Conservation (phyloP, 37 sponge, comb jelly and placozoan genomes). For the Theonella swinhoei region DNA sequence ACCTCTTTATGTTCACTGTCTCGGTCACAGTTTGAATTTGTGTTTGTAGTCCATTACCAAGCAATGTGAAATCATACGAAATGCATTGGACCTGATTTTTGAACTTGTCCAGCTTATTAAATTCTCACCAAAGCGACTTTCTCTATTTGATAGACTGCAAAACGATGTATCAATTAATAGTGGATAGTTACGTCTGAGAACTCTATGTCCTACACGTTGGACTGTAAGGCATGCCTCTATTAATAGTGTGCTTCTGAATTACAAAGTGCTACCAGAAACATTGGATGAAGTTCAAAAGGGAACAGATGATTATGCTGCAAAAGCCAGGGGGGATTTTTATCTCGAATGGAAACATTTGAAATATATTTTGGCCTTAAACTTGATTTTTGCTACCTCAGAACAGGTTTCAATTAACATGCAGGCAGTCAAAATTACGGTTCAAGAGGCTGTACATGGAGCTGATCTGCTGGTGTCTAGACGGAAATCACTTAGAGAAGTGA, state of each 20-base stretch:
- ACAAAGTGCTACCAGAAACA: slow-evolving; percentile 22
- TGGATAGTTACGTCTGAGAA: slow-evolving; percentile 29
- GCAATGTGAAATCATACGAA: slow-evolving; percentile 10
- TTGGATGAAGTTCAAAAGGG: slow-evolving; percentile 40
- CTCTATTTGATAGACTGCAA: no score
- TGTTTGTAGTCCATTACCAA: slow-evolving; percentile 41
- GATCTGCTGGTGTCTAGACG: slow-evolving; percentile 35
- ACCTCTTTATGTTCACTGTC: slow-evolving; percentile 57
- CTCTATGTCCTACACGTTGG: slow-evolving; percentile 66
- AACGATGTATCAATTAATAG: slow-evolving; percentile 18
- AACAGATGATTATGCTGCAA: slow-evolving; percentile 73
- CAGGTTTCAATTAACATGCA: slow-evolving; percentile 68
- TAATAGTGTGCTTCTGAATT: slow-evolving; percentile 36
- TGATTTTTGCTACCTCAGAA: slow-evolving; percentile 58
- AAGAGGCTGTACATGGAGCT: slow-evolving; percentile 55
- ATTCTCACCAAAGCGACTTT: slow-evolving; percentile 42
- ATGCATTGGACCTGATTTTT: slow-evolving; percentile 45
- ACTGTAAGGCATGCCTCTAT: slow-evolving; percentile 47
- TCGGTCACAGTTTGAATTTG: slow-evolving; percentile 58
- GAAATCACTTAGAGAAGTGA: slow-evolving; percentile 50
- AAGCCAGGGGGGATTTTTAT: slow-evolving; percentile 45
- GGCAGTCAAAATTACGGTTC: slow-evolving; percentile 58
- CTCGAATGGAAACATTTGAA: slow-evolving; percentile 58
- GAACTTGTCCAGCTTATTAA: slow-evolving; percentile 40
- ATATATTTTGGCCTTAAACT: slow-evolving; percentile 65